Evolutionary conservation across 2,113 vertebrate species (phyloP).

Genomic region (Aphelocoma coerulescens): DNA sequence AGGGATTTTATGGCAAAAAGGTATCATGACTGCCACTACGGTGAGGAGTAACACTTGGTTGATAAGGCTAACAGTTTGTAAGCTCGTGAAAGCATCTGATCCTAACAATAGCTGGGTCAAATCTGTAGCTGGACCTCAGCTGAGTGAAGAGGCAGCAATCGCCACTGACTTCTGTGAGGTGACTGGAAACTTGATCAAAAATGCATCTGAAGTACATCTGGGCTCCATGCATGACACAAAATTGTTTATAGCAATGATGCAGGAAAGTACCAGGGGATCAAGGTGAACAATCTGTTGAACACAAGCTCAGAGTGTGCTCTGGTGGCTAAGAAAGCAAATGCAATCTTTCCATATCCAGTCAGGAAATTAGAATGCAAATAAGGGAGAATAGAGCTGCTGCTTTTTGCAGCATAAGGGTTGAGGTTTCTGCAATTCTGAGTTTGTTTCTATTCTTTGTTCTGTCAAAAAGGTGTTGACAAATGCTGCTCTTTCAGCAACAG

Average conservation of each 20-base stretch:
- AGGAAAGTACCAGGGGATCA: background rate
- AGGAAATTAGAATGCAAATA: background rate
- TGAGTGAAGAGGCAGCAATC: background rate
- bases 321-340: slow-evolving; percentile 37
- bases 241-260: background rate
- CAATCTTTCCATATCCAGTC: background rate
- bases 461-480: background rate
- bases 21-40: background rate
- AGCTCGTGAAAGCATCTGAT: background rate
- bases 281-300: background rate
- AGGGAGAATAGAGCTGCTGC: background rate
- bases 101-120: background rate
- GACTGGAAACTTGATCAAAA: background rate
- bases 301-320: slow-evolving; percentile 39
- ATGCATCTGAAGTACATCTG: background rate
- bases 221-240: background rate
- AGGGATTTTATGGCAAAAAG: background rate
- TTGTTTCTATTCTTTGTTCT: background rate
- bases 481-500: background rate
- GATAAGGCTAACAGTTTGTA: background rate
- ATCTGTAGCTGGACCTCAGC: background rate
- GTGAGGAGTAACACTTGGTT: background rate
- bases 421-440: background rate
- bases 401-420: background rate
- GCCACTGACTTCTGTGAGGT: background rate